Percentiles rank a stretch among this genome's conserved stretches.
These are phyloP conservation scores for Sparidentex hasta DNA, from an alignment of 2,797 vertebrate species.

Conservation along the genomic window DNA sequence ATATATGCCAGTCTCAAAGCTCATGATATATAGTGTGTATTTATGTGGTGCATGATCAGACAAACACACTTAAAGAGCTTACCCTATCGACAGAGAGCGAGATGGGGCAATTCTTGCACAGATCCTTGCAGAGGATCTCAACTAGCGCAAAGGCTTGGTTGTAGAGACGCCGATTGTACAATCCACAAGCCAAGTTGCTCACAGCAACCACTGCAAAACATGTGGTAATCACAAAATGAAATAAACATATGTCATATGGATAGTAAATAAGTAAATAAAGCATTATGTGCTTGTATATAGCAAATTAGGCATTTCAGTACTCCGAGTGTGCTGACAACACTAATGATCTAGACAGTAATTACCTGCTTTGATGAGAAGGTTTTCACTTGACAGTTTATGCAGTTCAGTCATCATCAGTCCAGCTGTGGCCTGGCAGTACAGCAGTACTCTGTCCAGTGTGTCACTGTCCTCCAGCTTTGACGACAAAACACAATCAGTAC, in stretches of 20 bases:
- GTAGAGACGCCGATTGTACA: conserved; percentile 89
- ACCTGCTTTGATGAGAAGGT: conserved; percentile 88
- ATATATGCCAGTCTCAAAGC: neutral
- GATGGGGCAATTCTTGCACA: conserved; percentile 74
- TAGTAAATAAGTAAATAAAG: neutral
- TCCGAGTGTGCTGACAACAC: neutral
- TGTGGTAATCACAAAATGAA: conserved; percentile 14
- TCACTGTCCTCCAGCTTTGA: conserved; percentile 76
- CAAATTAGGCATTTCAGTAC: conserved; percentile 4
- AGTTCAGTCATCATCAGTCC: conserved; percentile 86
- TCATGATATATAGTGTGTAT: neutral
- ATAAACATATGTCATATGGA: neutral
- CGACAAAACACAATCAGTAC: conserved; percentile 26
- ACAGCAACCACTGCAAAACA: conserved; percentile 83
- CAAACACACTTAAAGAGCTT: conserved; percentile 35
- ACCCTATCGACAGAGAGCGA: conserved; percentile 88
- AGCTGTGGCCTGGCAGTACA: conserved; percentile 81
- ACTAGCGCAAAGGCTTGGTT: conserved; percentile 85
- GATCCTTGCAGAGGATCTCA: conserved; percentile 85
- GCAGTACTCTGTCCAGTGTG: conserved; percentile 76
- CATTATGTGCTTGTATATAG: neutral
- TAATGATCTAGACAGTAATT: conserved; percentile 12
- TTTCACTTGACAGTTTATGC: conserved; percentile 81
- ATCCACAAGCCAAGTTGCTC: conserved; percentile 88
- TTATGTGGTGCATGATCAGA: neutral